phyloP scores from a whole-genome alignment of 2,888 invertebrate genomes.

The Eupithecia subumbrata region DNA sequence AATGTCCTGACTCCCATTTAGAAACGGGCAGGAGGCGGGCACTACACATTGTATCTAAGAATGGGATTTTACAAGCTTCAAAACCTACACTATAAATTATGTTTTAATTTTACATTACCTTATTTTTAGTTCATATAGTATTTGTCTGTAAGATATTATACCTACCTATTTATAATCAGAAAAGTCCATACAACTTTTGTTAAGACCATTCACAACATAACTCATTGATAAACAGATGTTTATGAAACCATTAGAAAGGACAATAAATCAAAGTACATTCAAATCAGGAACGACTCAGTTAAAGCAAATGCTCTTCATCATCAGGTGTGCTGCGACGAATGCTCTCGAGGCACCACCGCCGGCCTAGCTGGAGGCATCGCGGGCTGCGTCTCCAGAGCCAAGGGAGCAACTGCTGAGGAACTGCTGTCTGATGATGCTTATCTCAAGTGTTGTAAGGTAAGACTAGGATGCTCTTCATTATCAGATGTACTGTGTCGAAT shows the following conservation, averaged over 20 bases:
- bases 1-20: too few relatives aligned
- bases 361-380: slow-evolving; percentile 50
- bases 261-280: neutral
- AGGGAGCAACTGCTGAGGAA: slow-evolving; percentile 60
- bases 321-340: slow-evolving; percentile 72
- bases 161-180: too few relatives aligned
- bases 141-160: too few relatives aligned
- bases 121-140: too few relatives aligned
- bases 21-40: too few relatives aligned
- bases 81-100: too few relatives aligned
- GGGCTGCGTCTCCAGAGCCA: slow-evolving; percentile 50
- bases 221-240: too few relatives aligned
- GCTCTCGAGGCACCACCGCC: slow-evolving; percentile 54
- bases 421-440: slow-evolving; percentile 65
- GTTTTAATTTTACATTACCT: too few relatives aligned
- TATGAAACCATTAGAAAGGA: neutral
- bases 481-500: slow-evolving; percentile 71
- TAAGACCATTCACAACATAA: too few relatives aligned
- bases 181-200: too few relatives aligned
- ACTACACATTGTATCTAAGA: too few relatives aligned
- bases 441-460: slow-evolving; percentile 69
- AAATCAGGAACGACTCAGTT: neutral
- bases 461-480: slow-evolving; percentile 40
- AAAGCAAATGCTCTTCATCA: neutral
- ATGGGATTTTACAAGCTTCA: too few relatives aligned